A percentile compares a stretch with the other conserved stretches of the same genome.
These are phyloP conservation scores for Oceanites oceanicus DNA, from an alignment of 2,113 vertebrate species.

Conservation along the genomic window DNA sequence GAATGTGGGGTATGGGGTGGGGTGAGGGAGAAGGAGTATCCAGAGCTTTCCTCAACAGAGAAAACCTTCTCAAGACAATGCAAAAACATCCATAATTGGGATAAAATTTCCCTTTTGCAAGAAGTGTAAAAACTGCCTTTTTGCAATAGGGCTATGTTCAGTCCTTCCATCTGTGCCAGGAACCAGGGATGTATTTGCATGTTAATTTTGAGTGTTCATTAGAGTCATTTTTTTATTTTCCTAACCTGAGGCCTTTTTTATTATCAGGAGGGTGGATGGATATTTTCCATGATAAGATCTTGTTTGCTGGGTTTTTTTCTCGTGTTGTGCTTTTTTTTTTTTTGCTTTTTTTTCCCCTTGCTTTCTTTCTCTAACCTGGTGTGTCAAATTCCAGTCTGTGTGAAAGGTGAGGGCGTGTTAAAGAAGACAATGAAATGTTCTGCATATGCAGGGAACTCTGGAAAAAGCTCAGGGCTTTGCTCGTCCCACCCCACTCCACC, in stretches of 20 bases:
- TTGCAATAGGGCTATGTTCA: not conserved
- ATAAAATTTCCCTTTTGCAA: slow-evolving; percentile 8
- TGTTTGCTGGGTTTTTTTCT: slow-evolving; percentile 57
- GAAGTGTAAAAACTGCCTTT: not conserved
- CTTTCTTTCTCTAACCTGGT: slow-evolving; percentile 16
- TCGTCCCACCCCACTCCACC: slow-evolving; percentile 57
- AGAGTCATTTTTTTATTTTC: slow-evolving; percentile 60
- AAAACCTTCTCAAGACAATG: not conserved
- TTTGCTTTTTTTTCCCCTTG: rapidly evolving
- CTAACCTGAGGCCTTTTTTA: slow-evolving; percentile 61
- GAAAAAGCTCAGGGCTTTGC: slow-evolving; percentile 68
- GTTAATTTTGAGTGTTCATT: slow-evolving; percentile 53
- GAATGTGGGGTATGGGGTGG: slow-evolving; percentile 52
- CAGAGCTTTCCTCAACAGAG: slow-evolving; percentile 40
- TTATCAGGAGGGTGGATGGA: slow-evolving; percentile 53
- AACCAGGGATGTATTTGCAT: slow-evolving; percentile 46
- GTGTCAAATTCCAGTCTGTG: slow-evolving; percentile 66
- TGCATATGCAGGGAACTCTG: slow-evolving; percentile 63
- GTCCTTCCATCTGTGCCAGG: not conserved
- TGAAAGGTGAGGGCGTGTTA: slow-evolving; percentile 71
- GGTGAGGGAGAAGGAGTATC: slow-evolving; percentile 5
- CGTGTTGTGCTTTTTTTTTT: not conserved
- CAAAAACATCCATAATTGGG: not conserved
- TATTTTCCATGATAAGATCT: slow-evolving; percentile 53
- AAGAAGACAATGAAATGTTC: slow-evolving; percentile 64